Percentiles rank a stretch among this genome's conserved stretches.
Conservation (phyloP, 2,113 vertebrate species). For the Erpornis zantholeuca region DNA sequence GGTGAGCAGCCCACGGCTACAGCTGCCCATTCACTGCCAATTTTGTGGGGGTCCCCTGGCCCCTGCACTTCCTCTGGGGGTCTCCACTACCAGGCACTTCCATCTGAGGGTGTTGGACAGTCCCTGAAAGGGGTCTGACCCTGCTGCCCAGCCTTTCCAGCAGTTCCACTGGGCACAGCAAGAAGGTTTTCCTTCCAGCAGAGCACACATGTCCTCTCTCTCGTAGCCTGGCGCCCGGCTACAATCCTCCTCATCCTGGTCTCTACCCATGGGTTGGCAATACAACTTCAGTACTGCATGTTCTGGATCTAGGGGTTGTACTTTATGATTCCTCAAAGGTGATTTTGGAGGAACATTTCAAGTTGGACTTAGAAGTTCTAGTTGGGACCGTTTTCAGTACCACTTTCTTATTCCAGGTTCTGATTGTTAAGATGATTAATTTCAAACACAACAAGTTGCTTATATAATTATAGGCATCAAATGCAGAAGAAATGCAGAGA, state of each 20-base stretch:
- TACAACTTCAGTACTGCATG: fast-evolving
- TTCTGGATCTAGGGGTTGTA: background rate
- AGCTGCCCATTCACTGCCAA: background rate
- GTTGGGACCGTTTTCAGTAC: background rate
- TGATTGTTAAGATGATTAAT: background rate
- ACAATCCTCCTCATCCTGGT: background rate
- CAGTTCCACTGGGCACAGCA: no score
- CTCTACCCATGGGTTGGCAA: background rate
- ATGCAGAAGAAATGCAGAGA: background rate
- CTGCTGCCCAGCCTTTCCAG: background rate
- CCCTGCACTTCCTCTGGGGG: background rate
- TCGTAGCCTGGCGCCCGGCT: background rate
- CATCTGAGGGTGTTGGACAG: background rate
- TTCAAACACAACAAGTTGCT: background rate
- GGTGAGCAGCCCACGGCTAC: background rate
- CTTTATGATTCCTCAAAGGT: background rate
- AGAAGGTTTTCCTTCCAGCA: background rate
- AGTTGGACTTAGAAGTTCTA: background rate
- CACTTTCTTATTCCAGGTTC: background rate
- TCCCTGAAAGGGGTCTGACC: background rate
- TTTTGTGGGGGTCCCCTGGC: fast-evolving
- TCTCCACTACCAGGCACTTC: background rate
- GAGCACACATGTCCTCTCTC: fast-evolving
- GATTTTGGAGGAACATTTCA: background rate
- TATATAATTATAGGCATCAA: background rate